Percentiles rank a stretch among this genome's conserved stretches.
Conservation (phyloP, 2,113 vertebrate genomes). For the Pycnonotus jocosus region DNA sequence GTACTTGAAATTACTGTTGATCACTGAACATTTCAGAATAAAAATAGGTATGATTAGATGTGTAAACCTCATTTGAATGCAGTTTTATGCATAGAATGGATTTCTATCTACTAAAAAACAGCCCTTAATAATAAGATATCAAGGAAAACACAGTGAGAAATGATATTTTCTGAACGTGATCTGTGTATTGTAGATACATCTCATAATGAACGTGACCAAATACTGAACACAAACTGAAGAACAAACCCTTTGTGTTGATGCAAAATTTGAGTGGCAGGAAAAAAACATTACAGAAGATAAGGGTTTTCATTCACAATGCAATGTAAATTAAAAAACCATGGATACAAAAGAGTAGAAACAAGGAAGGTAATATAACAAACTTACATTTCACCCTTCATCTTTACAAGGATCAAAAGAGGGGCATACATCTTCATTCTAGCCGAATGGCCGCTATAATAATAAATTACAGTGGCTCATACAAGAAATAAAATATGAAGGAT, state of each 20-base stretch:
- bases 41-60: constrained; percentile 32
- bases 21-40: constrained; percentile 1
- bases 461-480: not conserved
- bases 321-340: constrained; percentile 57
- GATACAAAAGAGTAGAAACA: constrained; percentile 56
- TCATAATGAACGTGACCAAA: constrained; percentile 53
- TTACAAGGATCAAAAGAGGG: constrained; percentile 43
- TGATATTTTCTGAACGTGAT: constrained; percentile 33
- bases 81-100: not conserved
- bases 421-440: constrained; percentile 49
- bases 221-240: constrained; percentile 53
- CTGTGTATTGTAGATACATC: constrained; percentile 28
- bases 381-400: constrained; percentile 22
- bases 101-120: constrained; percentile 34
- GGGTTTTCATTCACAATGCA: constrained; percentile 51
- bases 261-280: constrained; percentile 58
- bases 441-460: constrained; percentile 21
- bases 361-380: constrained; percentile 56
- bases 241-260: constrained; percentile 54
- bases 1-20: constrained; percentile 34
- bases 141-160: constrained; percentile 27
- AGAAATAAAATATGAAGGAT: constrained; percentile 21
- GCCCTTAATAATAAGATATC: constrained; percentile 39
- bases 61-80: constrained; percentile 43
- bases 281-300: constrained; percentile 57